Evolutionary conservation across 2,888 invertebrate species (phyloP), one percentile per base, ranked within the genome.

Genomic region (Agonum fuliginosum): DNA sequence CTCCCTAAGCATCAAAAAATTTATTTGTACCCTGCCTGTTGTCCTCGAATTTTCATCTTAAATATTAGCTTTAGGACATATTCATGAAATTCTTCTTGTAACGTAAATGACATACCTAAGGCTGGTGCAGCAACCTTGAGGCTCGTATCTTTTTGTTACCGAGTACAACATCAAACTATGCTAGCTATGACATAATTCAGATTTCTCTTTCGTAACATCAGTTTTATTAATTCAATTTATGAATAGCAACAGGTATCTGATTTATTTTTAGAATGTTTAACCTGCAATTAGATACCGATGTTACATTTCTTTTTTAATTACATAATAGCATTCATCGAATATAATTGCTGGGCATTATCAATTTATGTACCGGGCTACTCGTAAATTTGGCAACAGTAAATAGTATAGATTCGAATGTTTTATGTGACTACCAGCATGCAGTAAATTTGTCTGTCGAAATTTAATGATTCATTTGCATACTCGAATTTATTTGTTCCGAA

Each of bases 261-360:
- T 67, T 67, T 67, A 67, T 41, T 67, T n/a, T 67, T 22, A 22
- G 41, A 20, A 37, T 5, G 37, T 67, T 67, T 41, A 67, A 67
- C 67, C 67, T 67, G 41, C 41, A 67, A 67, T 67, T 67, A 67
- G 20, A 19, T 67, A 20, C 30, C 19, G 67, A 67, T 41, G 67
- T 41, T 37, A 67, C 20, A 41, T 67, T 67, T 67, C 67, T 17
- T 14, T 48, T 54, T 37, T 67, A 67, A 67, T 67, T 19, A 41
- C 20, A 41, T 67, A 54, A 48, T 48, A 48, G 20, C 3, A 48
- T 6, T 17, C 17, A 48, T 1, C 48, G 17, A 20, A 17, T 48
- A 17, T 48, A 62, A 67, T 41, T 41, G 20, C 12, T 20, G 41
- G 37, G 10, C 37, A 37, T 54, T 17, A 41, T 37, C 41, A 67